Evolutionary conservation across 2,113 vertebrate species (phyloP), one percentile per base, ranked within the genome.

Genomic region (Ailurus styani): DNA sequence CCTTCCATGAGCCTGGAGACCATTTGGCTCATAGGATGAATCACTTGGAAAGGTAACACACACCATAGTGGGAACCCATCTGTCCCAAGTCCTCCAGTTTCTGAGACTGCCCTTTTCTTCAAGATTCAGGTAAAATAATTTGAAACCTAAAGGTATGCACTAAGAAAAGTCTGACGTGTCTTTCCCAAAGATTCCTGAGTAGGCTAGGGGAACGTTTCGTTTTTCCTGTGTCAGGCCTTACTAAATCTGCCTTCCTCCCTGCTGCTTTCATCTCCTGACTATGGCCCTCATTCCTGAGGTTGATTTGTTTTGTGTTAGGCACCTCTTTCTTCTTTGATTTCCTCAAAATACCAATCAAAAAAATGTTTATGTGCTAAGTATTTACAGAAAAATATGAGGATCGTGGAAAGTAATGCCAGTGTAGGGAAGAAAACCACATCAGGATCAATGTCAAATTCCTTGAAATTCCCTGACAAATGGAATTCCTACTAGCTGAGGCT

Each of bases 171-270:
- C 27, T 66, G 29, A 20, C 64, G 37, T 17, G 6, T 75, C 23
- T 52, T 64, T 17, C 14, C 5, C 64, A 73, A 87, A 73, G 29
- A 82, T 45, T 54, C 45, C 50, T 54, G 17, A 87, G 64, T 3
- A 9, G 10, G 2, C 1, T 12, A 40, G 21, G 25, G 2, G 10
- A 8, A 25, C 13, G 0, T 0, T 64, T 14, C 5, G 7, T n/a
- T 47, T 87, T 37, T n/a, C 47, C 37, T 37, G 23, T 23, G 29
- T 29, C 2, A 7, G 3, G 21, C 9, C 37, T 83, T 54, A 29
- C 9, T 21, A n/a, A 29, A 23, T 20, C 20, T 72, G n/a, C 29
- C 27, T 87, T n/a, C 4, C 34, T 25, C 23, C 20, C 12, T 37
- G 37, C 8, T 40, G 11, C 60, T 88, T 50, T 21, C 18, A 4